phyloP scores from a whole-genome alignment of 1,140 invertebrate species.

The Oryctes rhinoceros region DNA sequence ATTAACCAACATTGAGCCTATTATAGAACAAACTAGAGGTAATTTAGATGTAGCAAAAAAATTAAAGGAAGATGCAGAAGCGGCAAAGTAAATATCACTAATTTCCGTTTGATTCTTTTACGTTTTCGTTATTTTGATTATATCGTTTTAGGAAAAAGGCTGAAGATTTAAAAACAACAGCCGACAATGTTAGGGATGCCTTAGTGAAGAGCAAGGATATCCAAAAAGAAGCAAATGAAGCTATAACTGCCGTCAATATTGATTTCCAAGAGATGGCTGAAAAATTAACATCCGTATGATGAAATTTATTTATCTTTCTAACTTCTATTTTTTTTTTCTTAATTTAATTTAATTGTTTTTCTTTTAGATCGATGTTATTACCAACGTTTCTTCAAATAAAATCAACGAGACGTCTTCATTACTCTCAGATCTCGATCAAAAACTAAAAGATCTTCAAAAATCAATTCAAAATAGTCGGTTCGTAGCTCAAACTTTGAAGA shows the following conservation, averaged over 20 bases:
- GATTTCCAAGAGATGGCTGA: slow-evolving; percentile 43
- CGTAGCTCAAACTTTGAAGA: slow-evolving; percentile 54
- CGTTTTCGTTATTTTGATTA: slow-evolving; percentile 27
- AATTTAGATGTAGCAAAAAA: slow-evolving; percentile 78
- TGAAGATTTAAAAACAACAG: slow-evolving; percentile 43
- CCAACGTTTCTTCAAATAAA: slow-evolving; percentile 50
- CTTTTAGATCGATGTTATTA: slow-evolving; percentile 55
- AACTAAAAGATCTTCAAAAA: slow-evolving; percentile 53
- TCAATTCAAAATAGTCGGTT: slow-evolving; percentile 56
- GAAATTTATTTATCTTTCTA: neutral
- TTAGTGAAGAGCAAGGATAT: slow-evolving; percentile 44
- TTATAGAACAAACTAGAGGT: slow-evolving; percentile 83
- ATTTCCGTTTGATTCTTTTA: slow-evolving; percentile 45
- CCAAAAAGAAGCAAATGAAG: slow-evolving; percentile 45
- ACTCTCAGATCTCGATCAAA: slow-evolving; percentile 51
- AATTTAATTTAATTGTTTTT: slow-evolving; percentile 6
- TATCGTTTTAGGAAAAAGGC: slow-evolving; percentile 43
- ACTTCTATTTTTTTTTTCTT: slow-evolving; percentile 3
- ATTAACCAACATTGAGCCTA: slow-evolving; percentile 88
- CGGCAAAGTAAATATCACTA: slow-evolving; percentile 69
- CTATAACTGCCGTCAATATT: slow-evolving; percentile 43
- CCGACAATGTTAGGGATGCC: slow-evolving; percentile 41
- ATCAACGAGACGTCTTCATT: slow-evolving; percentile 50
- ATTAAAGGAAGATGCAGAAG: slow-evolving; percentile 79
- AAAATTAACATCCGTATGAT: slow-evolving; percentile 42